Base-by-base conservation (phyloP, 2,113 vertebrate species). In the Recurvirostra avosetta region DNA sequence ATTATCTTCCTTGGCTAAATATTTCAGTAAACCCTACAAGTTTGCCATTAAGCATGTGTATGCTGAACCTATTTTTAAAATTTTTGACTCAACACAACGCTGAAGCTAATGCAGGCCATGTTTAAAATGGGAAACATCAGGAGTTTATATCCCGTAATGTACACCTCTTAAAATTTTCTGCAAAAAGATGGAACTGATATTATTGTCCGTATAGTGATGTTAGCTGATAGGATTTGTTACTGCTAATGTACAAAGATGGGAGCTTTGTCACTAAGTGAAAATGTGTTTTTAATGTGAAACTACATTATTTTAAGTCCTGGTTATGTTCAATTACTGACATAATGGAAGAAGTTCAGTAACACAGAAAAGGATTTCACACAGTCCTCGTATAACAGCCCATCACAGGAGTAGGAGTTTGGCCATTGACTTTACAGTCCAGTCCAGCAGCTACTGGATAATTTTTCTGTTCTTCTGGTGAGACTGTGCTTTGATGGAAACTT, bases 201-300 rank as follows among this genome's bases (percentile, higher is more conserved):
- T 62, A 21, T 38, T 85, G 55, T 58, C 63, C 47, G 18, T 26
- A 21, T 7, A 70, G 12, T 3, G 8, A 12, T 34, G 16, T 40
- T 47, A 74, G 32, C 32, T 77, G 65, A n/a, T 26, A 21, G 0
- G 0, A 11, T 38, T 49, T 70, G 27, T 71, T 82, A 40, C 16
- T 75, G 61, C 15, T 71, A 9, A 70, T 36, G 11, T n/a, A n/a
- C 32, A 61, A 75, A 88, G 52, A 63, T 3, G 2, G 8, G n/a
- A 79, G 8, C 23, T 92, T 65, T 82, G 52, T 68, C 29, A 47
- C 41, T 21, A 34, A 25, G 10, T 38, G 26, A 72, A 74, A 82
- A 87, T 32, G 66, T 52, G 12, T 12, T 77, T 77, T 77, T 91
- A 93, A 71, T 50, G 41, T n/a, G 18, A 90, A 87, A 55, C 8